phyloP scores from a whole-genome alignment of 2,113 vertebrate species.

The Thryonomys swinderianus region DNA sequence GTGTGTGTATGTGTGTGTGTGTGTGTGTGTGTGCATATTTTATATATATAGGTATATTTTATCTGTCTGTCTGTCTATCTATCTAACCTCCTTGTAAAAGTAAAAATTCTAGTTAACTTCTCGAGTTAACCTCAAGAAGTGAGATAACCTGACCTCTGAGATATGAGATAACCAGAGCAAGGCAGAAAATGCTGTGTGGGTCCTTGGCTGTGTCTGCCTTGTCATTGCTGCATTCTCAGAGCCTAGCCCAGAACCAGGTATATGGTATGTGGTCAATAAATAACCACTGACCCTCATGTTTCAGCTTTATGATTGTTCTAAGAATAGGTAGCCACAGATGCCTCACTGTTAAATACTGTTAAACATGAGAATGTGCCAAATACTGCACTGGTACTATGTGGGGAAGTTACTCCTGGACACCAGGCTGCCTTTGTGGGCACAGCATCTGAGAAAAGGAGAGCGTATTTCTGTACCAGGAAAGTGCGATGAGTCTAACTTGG shows the following conservation, averaged over 20 bases:
- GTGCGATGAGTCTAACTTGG: not conserved
- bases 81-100: not conserved
- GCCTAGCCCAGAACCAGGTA: not conserved
- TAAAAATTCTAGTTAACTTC: not conserved
- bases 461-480: not conserved
- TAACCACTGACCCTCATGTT: not conserved
- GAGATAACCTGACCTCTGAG: no score
- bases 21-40: no score
- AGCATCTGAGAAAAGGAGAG: constrained; percentile 7
- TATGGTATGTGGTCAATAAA: constrained; percentile 15
- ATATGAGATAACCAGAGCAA: not conserved
- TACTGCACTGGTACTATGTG: not conserved
- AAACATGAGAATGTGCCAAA: not conserved
- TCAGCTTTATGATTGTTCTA: not conserved
- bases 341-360: not conserved
- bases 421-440: not conserved
- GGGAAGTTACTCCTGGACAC: not conserved
- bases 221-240: not conserved
- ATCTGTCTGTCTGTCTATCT: not conserved
- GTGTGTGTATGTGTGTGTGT: no score
- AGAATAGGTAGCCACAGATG: not conserved
- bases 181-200: not conserved
- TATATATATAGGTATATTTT: no score
- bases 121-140: no score
- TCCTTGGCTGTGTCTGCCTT: not conserved